Conservation (phyloP, 2,888 invertebrate species). For the Cryptocephalus moraei region DNA sequence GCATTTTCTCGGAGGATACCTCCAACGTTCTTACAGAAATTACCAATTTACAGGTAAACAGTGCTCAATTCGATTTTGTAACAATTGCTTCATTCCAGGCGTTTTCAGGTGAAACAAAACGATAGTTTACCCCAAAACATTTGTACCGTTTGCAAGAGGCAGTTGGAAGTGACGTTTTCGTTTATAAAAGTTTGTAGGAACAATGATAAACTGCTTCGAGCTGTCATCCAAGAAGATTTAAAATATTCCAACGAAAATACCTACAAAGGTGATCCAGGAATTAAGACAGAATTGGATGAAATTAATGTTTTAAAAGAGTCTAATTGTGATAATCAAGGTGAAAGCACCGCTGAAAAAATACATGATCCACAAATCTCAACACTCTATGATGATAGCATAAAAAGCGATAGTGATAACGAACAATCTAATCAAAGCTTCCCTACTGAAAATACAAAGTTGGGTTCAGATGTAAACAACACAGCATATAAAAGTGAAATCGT, state of each 20-base stretch:
- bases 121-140: conserved; percentile 14
- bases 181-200: conserved; percentile 10
- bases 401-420: no score
- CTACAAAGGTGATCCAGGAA: no score
- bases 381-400: not conserved
- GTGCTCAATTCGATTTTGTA: no score
- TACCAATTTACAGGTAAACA: conserved; percentile 11
- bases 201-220: not conserved
- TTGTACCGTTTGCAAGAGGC: conserved; percentile 11
- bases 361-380: not conserved
- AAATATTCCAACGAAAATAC: not conserved
- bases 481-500: no score
- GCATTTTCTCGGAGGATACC: conserved; percentile 7
- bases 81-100: no score
- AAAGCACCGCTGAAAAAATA: not conserved
- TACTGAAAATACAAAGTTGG: no score
- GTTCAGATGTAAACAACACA: no score
- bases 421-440: not conserved
- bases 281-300: no score
- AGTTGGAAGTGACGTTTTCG: conserved; percentile 8
- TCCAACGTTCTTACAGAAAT: conserved; percentile 5
- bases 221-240: not conserved
- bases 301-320: conserved; percentile 5
- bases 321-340: not conserved
- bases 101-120: conserved; percentile 11